A percentile compares a stretch with the other conserved stretches of the same genome.
Conservation (phyloP, 2,797 vertebrate genomes). For the Phalanger gymnotis region DNA sequence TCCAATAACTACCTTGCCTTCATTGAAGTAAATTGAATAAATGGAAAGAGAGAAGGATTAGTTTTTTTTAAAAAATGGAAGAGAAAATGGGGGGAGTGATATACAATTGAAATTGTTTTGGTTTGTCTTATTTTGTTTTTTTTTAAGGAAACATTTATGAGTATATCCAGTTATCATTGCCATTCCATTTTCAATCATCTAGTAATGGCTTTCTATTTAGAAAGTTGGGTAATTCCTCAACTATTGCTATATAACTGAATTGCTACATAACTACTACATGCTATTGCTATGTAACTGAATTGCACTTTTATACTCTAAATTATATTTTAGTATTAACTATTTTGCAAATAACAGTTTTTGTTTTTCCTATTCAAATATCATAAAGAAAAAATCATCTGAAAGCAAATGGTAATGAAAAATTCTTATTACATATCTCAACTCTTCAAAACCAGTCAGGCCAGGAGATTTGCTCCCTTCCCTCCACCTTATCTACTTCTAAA, state of each 20-base stretch:
- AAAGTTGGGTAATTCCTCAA: background rate
- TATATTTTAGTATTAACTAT: background rate
- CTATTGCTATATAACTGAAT: background rate
- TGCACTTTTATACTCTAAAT: constrained; percentile 32
- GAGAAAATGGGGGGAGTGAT: background rate
- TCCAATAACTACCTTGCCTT: background rate
- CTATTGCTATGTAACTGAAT: background rate
- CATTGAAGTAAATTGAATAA: background rate
- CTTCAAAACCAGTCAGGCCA: background rate
- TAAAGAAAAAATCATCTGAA: background rate
- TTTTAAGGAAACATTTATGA: background rate
- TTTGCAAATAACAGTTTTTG: background rate
- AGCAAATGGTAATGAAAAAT: background rate
- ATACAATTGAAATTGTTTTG: background rate
- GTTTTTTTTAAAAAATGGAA: constrained; percentile 2
- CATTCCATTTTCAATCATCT: background rate
- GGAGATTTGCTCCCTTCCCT: background rate
- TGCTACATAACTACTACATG: no score
- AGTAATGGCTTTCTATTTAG: constrained; percentile 19
- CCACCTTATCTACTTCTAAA: background rate
- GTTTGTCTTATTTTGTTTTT: background rate
- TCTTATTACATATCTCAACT: background rate
- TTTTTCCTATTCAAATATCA: background rate
- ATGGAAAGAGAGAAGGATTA: background rate
- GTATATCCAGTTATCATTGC: background rate